Evolutionary conservation across 2,797 vertebrate species (phyloP).

Genomic region (Spea hammondii): DNA sequence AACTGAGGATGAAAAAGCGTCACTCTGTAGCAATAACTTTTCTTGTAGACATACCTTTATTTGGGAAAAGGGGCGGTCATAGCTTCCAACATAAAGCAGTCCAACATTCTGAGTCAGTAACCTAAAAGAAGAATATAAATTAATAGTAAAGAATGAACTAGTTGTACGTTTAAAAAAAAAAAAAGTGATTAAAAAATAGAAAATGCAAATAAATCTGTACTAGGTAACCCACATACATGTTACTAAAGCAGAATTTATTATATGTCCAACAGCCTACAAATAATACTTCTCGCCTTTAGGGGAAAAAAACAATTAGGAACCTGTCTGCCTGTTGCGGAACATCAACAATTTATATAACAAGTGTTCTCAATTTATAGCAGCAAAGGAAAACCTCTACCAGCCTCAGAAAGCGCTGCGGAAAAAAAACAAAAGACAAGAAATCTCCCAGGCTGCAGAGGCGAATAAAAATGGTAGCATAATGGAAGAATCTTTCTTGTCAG

Average conservation of each 20-base stretch:
- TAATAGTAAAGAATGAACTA: not conserved
- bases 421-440: not conserved
- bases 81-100: conserved; percentile 93
- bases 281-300: not conserved
- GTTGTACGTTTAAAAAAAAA: not conserved
- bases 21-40: too few species aligned
- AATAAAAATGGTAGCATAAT: not conserved
- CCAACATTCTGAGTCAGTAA: conserved; percentile 88
- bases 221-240: not conserved
- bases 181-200: not conserved
- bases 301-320: conserved; percentile 19
- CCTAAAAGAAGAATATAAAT: conserved; percentile 67
- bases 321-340: conserved; percentile 8
- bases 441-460: not conserved
- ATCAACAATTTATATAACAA: conserved; percentile 31
- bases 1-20: too few species aligned
- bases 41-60: conserved; percentile 84
- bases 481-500: not conserved
- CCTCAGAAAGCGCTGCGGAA: not conserved
- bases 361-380: conserved; percentile 21
- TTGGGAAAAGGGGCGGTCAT: conserved; percentile 92
- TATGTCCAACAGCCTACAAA: not conserved
- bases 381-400: not conserved
- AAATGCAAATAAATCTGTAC: not conserved
- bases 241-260: not conserved